These are phyloP conservation scores for Athalia rosae DNA, from an alignment of 2,888 invertebrate species.

Conservation along the genomic window DNA sequence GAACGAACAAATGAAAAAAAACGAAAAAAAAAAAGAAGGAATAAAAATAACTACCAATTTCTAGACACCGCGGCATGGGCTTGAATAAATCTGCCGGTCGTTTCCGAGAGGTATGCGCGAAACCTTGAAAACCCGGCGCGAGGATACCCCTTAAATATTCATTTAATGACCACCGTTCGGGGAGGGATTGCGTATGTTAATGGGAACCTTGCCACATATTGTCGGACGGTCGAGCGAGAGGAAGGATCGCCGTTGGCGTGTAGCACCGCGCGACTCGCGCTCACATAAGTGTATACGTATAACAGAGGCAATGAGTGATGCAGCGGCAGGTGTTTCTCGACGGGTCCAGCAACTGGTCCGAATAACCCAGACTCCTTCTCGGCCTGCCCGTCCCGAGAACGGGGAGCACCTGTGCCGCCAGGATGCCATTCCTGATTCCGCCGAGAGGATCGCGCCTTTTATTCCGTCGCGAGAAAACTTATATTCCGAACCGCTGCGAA, in stretches of 20 bases:
- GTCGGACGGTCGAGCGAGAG: slow-evolving; percentile 35
- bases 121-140: slow-evolving; percentile 20
- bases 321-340: slow-evolving; percentile 64
- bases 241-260: slow-evolving; percentile 50
- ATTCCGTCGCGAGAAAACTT: slow-evolving; percentile 35
- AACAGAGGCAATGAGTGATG: slow-evolving; percentile 63
- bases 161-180: slow-evolving; percentile 42
- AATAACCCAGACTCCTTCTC: slow-evolving; percentile 60
- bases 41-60: no score
- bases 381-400: slow-evolving; percentile 54
- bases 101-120: not conserved
- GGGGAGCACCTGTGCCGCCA: slow-evolving; percentile 45
- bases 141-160: slow-evolving; percentile 48
- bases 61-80: no score
- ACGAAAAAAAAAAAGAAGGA: no score
- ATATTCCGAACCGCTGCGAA: slow-evolving; percentile 5
- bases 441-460: slow-evolving; percentile 28
- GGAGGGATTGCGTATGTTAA: slow-evolving; percentile 51
- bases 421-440: slow-evolving; percentile 27
- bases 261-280: slow-evolving; percentile 46
- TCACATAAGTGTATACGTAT: no score
- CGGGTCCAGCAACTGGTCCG: slow-evolving; percentile 64
- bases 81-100: not conserved
- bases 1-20: not conserved
- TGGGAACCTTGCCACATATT: slow-evolving; percentile 42